A percentile compares a stretch with the other conserved stretches of the same genome.
These are phyloP conservation scores for Sebastes minor DNA, from an alignment of 2,797 vertebrate species.

Conservation along the genomic window DNA sequence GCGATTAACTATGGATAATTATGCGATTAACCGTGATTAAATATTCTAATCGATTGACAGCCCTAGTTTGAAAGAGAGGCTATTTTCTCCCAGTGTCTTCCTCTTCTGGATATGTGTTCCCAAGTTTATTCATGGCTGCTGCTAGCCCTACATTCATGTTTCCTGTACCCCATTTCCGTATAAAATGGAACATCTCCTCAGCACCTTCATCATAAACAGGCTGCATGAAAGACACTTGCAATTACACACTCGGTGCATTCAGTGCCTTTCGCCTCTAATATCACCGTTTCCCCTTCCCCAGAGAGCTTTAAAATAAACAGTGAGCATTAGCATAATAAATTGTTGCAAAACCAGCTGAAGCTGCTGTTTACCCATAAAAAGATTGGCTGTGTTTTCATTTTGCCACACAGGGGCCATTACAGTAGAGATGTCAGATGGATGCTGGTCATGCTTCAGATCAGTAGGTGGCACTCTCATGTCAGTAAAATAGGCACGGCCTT, in stretches of 20 bases:
- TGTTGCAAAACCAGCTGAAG: conserved; percentile 47
- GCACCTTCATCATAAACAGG: conserved; percentile 33
- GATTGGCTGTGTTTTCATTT: conserved; percentile 18
- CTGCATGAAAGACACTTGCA: conserved; percentile 26
- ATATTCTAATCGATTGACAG: too few relatives aligned
- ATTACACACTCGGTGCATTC: conserved; percentile 33
- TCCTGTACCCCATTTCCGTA: neutral
- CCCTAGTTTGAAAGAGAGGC: neutral
- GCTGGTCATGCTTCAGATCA: conserved; percentile 52
- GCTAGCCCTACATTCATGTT: neutral
- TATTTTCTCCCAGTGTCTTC: neutral
- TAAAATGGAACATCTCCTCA: conserved; percentile 6
- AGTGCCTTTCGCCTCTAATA: conserved; percentile 19
- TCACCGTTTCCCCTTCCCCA: conserved; percentile 12
- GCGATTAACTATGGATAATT: too few relatives aligned
- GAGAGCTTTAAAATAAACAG: conserved; percentile 45
- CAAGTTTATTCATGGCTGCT: neutral
- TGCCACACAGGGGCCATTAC: conserved; percentile 1
- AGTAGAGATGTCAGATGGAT: neutral
- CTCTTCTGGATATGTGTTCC: neutral
- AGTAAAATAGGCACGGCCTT: conserved; percentile 25
- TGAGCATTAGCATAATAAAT: conserved; percentile 50
- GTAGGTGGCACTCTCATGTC: conserved; percentile 77
- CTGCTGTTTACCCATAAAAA: conserved; percentile 34
- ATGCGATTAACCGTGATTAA: too few relatives aligned